Conservation (phyloP, 1,140 invertebrate genomes). For the Cephus cinctus region DNA sequence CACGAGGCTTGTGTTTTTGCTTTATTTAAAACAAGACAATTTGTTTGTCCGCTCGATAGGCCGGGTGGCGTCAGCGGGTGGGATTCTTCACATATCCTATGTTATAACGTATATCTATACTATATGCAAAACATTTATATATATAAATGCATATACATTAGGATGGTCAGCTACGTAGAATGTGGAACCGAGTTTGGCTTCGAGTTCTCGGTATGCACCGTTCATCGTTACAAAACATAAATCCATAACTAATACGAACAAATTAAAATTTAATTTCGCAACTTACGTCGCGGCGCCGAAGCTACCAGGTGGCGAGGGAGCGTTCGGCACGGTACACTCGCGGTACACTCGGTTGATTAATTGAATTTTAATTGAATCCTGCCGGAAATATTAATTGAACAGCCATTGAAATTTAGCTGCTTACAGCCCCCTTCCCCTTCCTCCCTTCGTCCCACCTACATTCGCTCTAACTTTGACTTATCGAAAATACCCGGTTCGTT, state of each 20-base stretch:
- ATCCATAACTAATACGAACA: conserved; percentile 42
- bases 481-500: no score
- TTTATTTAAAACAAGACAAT: conserved; percentile 37
- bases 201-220: conserved; percentile 2
- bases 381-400: conserved; percentile 42
- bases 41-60: conserved; percentile 31
- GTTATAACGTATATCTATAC: no score
- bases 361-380: conserved; percentile 48
- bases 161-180: no score
- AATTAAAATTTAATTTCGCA: conserved; percentile 45
- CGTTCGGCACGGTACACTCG: neutral
- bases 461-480: no score
- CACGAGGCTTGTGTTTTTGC: conserved; percentile 16
- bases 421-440: no score
- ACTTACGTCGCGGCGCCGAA: conserved; percentile 27
- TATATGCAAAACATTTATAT: no score
- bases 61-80: conserved; percentile 28
- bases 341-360: conserved; percentile 37
- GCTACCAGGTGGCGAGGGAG: no score
- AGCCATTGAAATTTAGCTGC: conserved; percentile 36
- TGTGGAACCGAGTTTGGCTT: no score
- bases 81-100: conserved; percentile 15
- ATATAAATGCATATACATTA: no score
- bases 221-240: conserved; percentile 27
- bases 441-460: no score